phyloP scores from a whole-genome alignment of 1,140 invertebrate species.

The Megathymus violae region DNA sequence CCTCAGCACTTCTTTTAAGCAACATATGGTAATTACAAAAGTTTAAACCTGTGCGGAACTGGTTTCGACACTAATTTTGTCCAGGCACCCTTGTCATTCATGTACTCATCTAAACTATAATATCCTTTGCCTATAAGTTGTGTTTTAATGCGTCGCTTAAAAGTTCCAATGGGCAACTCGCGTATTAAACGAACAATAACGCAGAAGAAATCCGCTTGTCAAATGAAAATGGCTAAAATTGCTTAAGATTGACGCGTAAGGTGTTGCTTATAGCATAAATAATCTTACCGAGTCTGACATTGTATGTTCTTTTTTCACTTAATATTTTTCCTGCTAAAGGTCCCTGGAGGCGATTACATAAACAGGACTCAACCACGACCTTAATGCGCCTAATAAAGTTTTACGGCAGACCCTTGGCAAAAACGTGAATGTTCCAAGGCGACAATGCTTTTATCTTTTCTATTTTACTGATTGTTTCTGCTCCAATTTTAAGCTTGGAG shows the following conservation, averaged over 20 bases:
- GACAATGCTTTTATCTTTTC: constrained; percentile 82
- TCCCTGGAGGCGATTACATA: constrained; percentile 81
- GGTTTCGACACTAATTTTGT: too few species aligned
- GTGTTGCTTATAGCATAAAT: constrained; percentile 41
- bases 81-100: too few species aligned
- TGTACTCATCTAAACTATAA: too few species aligned
- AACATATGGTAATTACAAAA: too few species aligned
- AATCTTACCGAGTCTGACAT: constrained; percentile 61
- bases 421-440: constrained; percentile 78
- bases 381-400: constrained; percentile 83
- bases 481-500: constrained; percentile 62
- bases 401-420: constrained; percentile 79
- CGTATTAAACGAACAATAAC: constrained; percentile 8
- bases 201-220: too few species aligned
- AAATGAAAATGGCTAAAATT: constrained; percentile 20
- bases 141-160: too few species aligned
- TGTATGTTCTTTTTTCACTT: constrained; percentile 75
- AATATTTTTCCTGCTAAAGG: constrained; percentile 79
- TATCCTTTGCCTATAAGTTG: too few species aligned
- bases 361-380: constrained; percentile 82
- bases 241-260: constrained; percentile 12
- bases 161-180: too few species aligned
- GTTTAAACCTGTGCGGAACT: too few species aligned
- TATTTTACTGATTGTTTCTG: constrained; percentile 80
- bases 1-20: too few species aligned